These are phyloP conservation scores for Drosophila nigromelanica DNA, from an alignment of 1,140 invertebrate genomes.

Conservation along the genomic window DNA sequence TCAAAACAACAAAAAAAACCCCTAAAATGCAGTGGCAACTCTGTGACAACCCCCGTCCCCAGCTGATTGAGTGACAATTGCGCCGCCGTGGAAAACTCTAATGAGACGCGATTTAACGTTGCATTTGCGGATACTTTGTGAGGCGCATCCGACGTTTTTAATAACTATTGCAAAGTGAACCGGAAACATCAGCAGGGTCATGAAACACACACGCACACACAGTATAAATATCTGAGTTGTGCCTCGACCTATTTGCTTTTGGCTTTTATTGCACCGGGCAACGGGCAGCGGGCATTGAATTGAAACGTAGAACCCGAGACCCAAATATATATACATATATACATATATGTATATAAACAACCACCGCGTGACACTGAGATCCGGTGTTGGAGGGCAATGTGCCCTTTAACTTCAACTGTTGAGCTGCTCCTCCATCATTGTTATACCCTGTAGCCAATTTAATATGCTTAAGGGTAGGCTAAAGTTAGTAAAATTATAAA, in stretches of 20 bases:
- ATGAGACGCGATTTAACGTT: slow-evolving; percentile 68
- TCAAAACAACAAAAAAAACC: slow-evolving; percentile 50
- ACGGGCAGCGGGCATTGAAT: slow-evolving; percentile 14
- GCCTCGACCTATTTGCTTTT: slow-evolving; percentile 70
- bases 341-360: slow-evolving; percentile 25
- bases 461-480: background rate
- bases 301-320: slow-evolving; percentile 28
- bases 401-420: slow-evolving; percentile 33
- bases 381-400: slow-evolving; percentile 41
- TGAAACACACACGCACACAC: slow-evolving; percentile 20
- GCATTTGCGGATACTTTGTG: slow-evolving; percentile 41
- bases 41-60: slow-evolving; percentile 20
- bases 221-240: slow-evolving; percentile 43
- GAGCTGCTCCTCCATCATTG: slow-evolving; percentile 11
- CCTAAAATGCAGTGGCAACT: slow-evolving; percentile 10
- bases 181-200: slow-evolving; percentile 66
- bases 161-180: slow-evolving; percentile 77
- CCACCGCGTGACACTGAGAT: slow-evolving; percentile 42
- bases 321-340: slow-evolving; percentile 16
- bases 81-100: slow-evolving; percentile 41
- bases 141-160: slow-evolving; percentile 57
- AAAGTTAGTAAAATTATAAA: background rate
- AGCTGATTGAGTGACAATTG: slow-evolving; percentile 54
- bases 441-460: slow-evolving; percentile 1
- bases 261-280: slow-evolving; percentile 70